phyloP scores from a whole-genome alignment of 2,888 invertebrate species.

The Tetrapedia diversipes region DNA sequence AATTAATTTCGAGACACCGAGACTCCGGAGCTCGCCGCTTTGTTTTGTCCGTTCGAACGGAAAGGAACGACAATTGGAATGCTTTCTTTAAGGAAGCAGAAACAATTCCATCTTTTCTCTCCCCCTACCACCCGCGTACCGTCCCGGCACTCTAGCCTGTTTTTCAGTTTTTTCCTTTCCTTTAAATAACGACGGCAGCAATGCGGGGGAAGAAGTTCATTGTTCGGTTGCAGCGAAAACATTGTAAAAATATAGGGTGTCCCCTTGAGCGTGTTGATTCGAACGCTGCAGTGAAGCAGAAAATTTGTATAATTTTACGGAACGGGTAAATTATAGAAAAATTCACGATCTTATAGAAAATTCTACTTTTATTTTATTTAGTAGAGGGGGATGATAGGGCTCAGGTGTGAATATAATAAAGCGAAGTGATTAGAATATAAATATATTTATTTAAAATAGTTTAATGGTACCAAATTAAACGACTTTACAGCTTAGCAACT shows the following conservation, averaged over 20 bases:
- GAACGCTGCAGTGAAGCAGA: not conserved
- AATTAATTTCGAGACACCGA: slow-evolving; percentile 58
- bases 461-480: too few relatives aligned
- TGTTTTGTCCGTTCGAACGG: slow-evolving; percentile 38
- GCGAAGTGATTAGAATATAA: too few relatives aligned
- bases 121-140: not conserved
- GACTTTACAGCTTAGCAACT: too few relatives aligned
- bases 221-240: slow-evolving; percentile 1
- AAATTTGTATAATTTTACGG: too few relatives aligned
- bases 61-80: slow-evolving; percentile 43
- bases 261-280: not conserved
- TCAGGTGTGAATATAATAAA: too few relatives aligned
- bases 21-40: slow-evolving; percentile 13
- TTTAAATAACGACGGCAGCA: slow-evolving; percentile 28
- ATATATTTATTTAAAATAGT: too few relatives aligned
- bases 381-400: too few relatives aligned
- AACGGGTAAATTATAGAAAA: too few relatives aligned
- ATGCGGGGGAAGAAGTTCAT: not conserved
- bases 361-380: too few relatives aligned
- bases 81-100: slow-evolving; percentile 34
- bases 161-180: not conserved
- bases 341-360: too few relatives aligned
- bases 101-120: slow-evolving; percentile 21
- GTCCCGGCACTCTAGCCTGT: not conserved
- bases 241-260: not conserved